Evolutionary conservation across 2,113 vertebrate species (phyloP).

Genomic region (Panurus biarmicus): DNA sequence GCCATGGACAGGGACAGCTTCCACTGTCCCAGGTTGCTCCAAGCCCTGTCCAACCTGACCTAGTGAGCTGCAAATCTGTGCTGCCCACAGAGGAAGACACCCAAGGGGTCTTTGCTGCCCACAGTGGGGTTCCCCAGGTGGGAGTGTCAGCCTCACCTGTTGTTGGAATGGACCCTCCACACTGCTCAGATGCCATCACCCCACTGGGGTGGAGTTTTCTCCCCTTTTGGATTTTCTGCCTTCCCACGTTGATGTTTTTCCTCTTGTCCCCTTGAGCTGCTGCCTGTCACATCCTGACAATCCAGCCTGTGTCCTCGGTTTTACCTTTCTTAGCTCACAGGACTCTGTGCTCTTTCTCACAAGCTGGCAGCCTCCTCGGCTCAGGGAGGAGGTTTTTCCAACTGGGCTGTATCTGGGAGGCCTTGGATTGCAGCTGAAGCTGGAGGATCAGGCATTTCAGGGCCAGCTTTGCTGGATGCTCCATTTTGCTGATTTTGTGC

Average conservation of each 20-base stretch:
- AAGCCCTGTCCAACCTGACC: background rate
- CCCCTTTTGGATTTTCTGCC: background rate
- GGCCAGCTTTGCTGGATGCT: background rate
- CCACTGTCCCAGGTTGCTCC: background rate
- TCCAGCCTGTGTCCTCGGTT: background rate
- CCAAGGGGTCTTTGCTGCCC: background rate
- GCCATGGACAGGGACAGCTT: background rate
- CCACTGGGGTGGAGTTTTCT: background rate
- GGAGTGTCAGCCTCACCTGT: background rate
- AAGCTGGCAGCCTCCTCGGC: background rate
- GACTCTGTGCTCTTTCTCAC: conserved; percentile 30
- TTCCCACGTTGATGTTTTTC: background rate
- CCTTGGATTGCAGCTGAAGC: background rate
- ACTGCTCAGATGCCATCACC: background rate
- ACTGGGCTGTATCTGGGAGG: background rate
- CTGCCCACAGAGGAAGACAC: background rate
- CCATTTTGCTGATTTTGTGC: background rate
- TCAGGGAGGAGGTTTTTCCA: background rate
- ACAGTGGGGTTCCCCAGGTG: fast-evolving
- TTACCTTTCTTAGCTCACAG: background rate
- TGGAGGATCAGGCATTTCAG: background rate
- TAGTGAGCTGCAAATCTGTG: background rate
- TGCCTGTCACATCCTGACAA: background rate
- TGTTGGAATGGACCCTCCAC: background rate
- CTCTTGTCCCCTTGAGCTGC: background rate